These are phyloP conservation scores for Pelecanoides urinatrix DNA, from an alignment of 2,113 vertebrate species.

Conservation along the genomic window DNA sequence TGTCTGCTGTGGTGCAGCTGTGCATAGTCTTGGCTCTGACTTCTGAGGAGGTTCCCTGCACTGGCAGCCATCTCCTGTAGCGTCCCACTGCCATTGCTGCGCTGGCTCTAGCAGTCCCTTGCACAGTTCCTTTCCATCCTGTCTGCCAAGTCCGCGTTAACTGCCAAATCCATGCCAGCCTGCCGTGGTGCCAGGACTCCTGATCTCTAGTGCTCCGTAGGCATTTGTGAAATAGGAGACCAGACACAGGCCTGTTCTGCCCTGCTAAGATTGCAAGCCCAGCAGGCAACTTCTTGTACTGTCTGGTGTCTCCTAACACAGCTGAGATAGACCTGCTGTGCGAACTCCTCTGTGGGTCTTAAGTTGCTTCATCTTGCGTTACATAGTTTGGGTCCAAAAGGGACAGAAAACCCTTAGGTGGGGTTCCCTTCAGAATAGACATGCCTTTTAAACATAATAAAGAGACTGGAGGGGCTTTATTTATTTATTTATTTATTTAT, in stretches of 20 bases:
- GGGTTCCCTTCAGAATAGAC: not conserved
- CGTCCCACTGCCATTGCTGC: not conserved
- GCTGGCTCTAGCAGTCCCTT: not conserved
- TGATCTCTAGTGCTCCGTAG: not conserved
- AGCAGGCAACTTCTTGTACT: not conserved
- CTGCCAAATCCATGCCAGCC: too few species aligned
- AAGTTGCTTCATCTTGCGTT: not conserved
- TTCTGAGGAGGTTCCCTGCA: not conserved
- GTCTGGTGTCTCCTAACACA: not conserved
- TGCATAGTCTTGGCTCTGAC: not conserved
- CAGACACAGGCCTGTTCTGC: not conserved
- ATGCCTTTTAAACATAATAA: not conserved
- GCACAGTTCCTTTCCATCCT: not conserved
- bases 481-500: not conserved
- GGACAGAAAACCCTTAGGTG: not conserved
- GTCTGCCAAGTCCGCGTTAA: rapidly evolving
- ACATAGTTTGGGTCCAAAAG: not conserved
- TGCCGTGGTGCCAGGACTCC: not conserved
- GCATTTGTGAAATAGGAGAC: not conserved
- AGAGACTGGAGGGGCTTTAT: not conserved
- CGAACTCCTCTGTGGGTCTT: not conserved
- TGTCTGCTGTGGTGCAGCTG: not conserved
- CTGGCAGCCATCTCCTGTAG: not conserved
- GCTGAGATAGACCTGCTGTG: not conserved
- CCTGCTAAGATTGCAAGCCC: not conserved